Evolutionary conservation across 2,113 vertebrate genomes (phyloP).

Genomic region (Nesospiza acunhae): DNA sequence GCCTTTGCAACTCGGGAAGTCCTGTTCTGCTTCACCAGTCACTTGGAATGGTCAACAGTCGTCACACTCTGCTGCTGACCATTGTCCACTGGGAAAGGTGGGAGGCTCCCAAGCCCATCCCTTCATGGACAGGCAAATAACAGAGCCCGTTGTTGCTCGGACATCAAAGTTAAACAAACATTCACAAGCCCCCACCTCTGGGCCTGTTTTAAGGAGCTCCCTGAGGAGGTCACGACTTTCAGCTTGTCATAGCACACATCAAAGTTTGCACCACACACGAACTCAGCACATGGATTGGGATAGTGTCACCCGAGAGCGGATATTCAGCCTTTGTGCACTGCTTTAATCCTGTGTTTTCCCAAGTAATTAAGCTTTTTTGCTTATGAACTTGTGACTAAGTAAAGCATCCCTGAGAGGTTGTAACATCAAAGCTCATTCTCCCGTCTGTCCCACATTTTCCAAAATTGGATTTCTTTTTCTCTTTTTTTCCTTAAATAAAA

Average conservation of each 20-base stretch:
- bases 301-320: conserved; percentile 72
- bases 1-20: conserved; percentile 31
- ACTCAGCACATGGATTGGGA: conserved; percentile 71
- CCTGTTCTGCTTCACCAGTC: conserved; percentile 67
- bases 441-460: conserved; percentile 62
- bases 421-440: conserved; percentile 80
- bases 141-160: conserved; percentile 60
- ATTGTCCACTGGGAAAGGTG: conserved; percentile 82
- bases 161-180: conserved; percentile 94
- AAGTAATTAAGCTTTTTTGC: conserved; percentile 79
- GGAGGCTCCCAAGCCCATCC: conserved; percentile 68
- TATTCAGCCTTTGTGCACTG: conserved; percentile 72
- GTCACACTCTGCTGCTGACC: conserved; percentile 82
- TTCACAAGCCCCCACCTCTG: conserved; percentile 27
- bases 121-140: conserved; percentile 78
- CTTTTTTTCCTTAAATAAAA: conserved; percentile 52
- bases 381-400: conserved; percentile 84
- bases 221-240: conserved; percentile 72
- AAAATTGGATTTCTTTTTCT: conserved; percentile 89
- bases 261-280: conserved; percentile 82
- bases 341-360: conserved; percentile 78
- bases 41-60: conserved; percentile 86
- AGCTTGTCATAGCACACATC: conserved; percentile 78
- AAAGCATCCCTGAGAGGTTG: conserved; percentile 76
- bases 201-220: conserved; percentile 54